Percentiles rank a stretch among this genome's conserved stretches.
These are phyloP conservation scores for Melipona quadrifasciata DNA, from an alignment of 1,140 invertebrate species.

Conservation along the genomic window DNA sequence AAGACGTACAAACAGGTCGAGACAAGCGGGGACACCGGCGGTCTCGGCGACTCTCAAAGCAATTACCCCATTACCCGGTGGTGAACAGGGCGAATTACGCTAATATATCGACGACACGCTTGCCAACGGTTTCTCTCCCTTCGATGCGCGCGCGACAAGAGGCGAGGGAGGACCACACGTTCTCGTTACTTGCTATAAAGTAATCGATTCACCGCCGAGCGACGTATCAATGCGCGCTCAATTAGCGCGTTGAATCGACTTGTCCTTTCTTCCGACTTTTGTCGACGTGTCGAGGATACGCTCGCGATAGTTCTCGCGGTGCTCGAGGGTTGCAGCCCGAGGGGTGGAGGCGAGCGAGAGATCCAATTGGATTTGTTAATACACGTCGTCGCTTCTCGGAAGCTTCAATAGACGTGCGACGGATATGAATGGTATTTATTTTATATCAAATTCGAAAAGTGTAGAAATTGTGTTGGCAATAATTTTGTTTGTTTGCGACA, in stretches of 20 bases:
- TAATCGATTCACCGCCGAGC: conserved; percentile 62
- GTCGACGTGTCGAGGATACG: not conserved
- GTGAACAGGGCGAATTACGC: conserved; percentile 56
- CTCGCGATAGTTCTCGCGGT: not conserved
- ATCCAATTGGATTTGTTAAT: no score
- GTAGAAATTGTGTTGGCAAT: no score
- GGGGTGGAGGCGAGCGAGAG: not conserved
- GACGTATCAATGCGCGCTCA: conserved; percentile 70
- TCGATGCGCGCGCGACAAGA: not conserved
- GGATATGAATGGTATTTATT: no score
- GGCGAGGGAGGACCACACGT: conserved; percentile 31
- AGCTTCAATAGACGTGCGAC: no score
- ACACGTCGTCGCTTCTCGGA: no score
- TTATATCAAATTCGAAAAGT: no score
- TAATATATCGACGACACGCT: conserved; percentile 62
- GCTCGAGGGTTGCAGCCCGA: not conserved
- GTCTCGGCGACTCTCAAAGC: conserved; percentile 51
- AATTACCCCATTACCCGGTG: conserved; percentile 62
- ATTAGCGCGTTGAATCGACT: conserved; percentile 70
- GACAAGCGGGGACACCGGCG: conserved; percentile 32
- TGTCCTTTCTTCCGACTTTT: conserved; percentile 36
- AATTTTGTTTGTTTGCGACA: no score
- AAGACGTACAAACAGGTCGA: conserved; percentile 44
- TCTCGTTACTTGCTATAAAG: conserved; percentile 58
- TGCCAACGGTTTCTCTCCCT: not conserved